Conservation (phyloP, 2,113 vertebrate genomes). For the Salvelinus fontinalis region DNA sequence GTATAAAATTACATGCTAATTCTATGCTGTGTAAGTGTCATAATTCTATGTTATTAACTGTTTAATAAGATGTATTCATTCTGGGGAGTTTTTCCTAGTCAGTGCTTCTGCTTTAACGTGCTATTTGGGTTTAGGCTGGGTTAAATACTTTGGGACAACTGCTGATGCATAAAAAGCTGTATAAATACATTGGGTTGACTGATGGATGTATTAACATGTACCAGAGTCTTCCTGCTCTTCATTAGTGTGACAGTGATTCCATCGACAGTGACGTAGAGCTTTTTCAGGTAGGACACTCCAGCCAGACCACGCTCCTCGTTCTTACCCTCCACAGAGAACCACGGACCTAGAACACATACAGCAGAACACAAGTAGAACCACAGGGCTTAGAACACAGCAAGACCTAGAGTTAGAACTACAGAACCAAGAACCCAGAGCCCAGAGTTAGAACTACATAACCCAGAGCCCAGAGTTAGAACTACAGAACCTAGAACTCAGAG, state of each 20-base stretch:
- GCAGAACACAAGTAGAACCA: not conserved
- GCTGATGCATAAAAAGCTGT: too few relatives aligned
- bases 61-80: not conserved
- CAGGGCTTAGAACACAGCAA: too few relatives aligned
- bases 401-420: too few relatives aligned
- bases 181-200: too few relatives aligned
- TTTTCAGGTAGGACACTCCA: conserved; percentile 73
- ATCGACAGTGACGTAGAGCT: conserved; percentile 71
- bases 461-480: not conserved
- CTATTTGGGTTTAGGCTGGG: too few relatives aligned
- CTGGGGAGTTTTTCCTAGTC: too few relatives aligned
- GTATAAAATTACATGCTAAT: too few relatives aligned
- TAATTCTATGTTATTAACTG: not conserved
- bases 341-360: conserved; percentile 60
- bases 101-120: too few relatives aligned
- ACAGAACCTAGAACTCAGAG: not conserved
- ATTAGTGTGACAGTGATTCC: conserved; percentile 74
- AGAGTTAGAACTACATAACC: too few relatives aligned
- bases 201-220: conserved; percentile 52
- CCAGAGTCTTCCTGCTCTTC: conserved; percentile 70
- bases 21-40: too few relatives aligned
- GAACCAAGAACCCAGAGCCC: too few relatives aligned
- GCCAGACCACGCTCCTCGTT: conserved; percentile 71
- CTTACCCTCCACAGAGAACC: conserved; percentile 79
- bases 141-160: too few relatives aligned